Percentiles rank a stretch among this genome's conserved stretches.
Evolutionary conservation across 2,113 vertebrate species (phyloP).

Genomic region (Trinectes maculatus): DNA sequence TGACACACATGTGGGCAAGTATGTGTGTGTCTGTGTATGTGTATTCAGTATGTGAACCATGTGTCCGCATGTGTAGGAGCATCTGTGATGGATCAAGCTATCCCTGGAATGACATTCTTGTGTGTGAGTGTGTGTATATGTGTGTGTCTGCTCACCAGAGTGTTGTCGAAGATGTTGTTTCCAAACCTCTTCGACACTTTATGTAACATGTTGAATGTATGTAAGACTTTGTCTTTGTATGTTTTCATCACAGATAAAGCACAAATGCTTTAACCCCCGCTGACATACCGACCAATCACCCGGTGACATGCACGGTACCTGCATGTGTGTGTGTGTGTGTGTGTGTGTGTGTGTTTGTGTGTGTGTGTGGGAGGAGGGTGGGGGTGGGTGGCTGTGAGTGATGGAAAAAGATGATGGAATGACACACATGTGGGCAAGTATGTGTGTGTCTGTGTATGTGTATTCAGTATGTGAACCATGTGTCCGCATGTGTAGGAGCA

Average conservation of each 20-base stretch:
- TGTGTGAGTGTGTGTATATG: too few species aligned
- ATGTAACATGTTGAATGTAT: too few species aligned
- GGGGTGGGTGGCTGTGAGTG: conserved; percentile 45
- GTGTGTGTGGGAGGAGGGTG: too few species aligned
- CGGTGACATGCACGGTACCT: conserved; percentile 26
- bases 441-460: conserved; percentile 20
- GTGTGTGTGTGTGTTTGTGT: conserved; percentile 16
- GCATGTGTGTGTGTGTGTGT: conserved; percentile 14
- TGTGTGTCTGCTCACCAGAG: too few species aligned
- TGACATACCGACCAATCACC: conserved; percentile 55
- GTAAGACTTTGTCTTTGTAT: too few species aligned
- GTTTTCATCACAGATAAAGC: conserved; percentile 40
- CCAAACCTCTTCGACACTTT: neutral
- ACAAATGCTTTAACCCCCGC: conserved; percentile 40
- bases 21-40: conserved; percentile 17
- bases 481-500: conserved; percentile 51
- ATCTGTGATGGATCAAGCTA: conserved; percentile 69
- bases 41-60: conserved; percentile 29
- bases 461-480: conserved; percentile 26
- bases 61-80: conserved; percentile 49
- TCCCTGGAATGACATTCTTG: conserved; percentile 69
- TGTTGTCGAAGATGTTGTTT: too few species aligned
- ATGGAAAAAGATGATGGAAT: conserved; percentile 45
- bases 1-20: conserved; percentile 48
- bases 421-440: conserved; percentile 47